phyloP scores from a whole-genome alignment of 1,140 invertebrate genomes.

The Mactra quadrangularis region DNA sequence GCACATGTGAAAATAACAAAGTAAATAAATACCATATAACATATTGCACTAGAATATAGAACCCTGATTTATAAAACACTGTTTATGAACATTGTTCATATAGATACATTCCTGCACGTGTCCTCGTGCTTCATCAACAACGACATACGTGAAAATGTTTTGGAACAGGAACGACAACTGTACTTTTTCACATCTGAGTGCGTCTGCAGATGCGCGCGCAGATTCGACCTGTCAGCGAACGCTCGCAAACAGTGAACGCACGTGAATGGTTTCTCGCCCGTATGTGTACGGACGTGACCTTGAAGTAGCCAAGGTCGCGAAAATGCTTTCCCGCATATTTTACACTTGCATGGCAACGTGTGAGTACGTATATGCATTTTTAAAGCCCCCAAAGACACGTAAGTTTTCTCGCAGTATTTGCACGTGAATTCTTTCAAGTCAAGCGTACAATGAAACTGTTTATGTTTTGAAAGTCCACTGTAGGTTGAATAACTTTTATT shows the following conservation, averaged over 20 bases:
- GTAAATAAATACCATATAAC: background rate
- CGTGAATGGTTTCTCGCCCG: constrained; percentile 97
- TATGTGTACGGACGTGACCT: constrained; percentile 84
- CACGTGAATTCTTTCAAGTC: constrained; percentile 95
- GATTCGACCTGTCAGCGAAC: constrained; percentile 98
- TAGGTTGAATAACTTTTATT: constrained; percentile 98
- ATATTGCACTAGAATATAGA: background rate
- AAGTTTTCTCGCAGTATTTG: constrained; percentile 98
- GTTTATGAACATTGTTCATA: background rate
- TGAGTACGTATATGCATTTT: constrained; percentile 99
- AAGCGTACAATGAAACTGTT: constrained; percentile 97
- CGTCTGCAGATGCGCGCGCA: constrained; percentile 98
- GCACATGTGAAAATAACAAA: background rate
- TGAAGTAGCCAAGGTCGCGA: constrained; percentile 98
- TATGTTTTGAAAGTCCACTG: constrained; percentile 97
- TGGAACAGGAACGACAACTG: constrained; percentile 94
- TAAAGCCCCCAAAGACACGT: constrained; percentile 96
- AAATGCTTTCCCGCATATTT: constrained; percentile 98
- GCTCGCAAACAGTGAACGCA: constrained; percentile 97
- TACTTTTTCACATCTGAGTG: constrained; percentile 99
- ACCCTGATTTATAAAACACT: background rate
- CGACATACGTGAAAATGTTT: constrained; percentile 99
- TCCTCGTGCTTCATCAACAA: constrained; percentile 96
- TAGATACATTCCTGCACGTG: constrained; percentile 85
- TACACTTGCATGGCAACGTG: constrained; percentile 98